Conservation (phyloP, 2,113 vertebrate species). For the Pteropus alecto region DNA sequence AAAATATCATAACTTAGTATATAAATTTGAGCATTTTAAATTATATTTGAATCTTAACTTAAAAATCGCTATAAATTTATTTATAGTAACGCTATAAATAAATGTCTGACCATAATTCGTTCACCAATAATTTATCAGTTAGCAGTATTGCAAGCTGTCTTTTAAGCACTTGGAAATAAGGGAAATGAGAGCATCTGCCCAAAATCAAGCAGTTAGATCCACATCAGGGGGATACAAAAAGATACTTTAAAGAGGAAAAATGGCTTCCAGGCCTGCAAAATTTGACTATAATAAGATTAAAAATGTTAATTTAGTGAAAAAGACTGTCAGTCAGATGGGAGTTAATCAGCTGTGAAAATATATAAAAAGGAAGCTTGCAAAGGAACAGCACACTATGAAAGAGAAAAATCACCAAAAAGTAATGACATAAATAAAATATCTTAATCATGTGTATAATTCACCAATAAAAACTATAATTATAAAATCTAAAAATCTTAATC, state of each 20-base stretch:
- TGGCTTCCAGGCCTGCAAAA: not conserved
- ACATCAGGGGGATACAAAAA: not conserved
- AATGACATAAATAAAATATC: not conserved
- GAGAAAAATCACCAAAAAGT: not conserved
- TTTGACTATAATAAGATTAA: not conserved
- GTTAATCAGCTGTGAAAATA: not conserved
- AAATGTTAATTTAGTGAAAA: not conserved
- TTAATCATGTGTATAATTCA: not conserved
- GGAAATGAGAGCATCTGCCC: not conserved
- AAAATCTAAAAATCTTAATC: not conserved
- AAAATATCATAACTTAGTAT: not conserved
- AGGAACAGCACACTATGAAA: not conserved
- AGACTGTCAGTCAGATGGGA: not conserved
- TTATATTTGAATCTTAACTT: conserved; percentile 14
- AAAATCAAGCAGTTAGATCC: not conserved
- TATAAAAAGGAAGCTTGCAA: not conserved
- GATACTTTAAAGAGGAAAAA: not conserved
- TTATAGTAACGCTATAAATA: not conserved
- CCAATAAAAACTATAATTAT: not conserved
- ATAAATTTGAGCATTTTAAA: not conserved
- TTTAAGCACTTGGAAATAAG: not conserved
- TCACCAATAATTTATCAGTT: conserved; percentile 31
- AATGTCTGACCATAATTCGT: not conserved
- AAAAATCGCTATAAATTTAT: no score
- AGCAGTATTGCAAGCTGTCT: not conserved